Evolutionary conservation across 1,140 invertebrate genomes (phyloP).

Genomic region (Heliconius nattereri): DNA sequence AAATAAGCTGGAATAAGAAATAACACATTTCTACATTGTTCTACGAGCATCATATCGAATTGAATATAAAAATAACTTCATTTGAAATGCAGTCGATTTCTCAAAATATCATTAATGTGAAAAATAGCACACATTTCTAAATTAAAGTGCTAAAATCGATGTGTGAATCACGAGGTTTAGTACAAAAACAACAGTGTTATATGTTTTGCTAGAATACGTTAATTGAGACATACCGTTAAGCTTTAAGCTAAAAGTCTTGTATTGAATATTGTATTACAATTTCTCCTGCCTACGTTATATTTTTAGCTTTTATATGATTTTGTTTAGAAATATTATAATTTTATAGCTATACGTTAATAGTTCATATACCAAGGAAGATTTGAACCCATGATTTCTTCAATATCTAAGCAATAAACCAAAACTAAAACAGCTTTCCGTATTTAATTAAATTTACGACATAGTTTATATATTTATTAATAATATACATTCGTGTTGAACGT

Average conservation of each 20-base stretch:
- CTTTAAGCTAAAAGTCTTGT: conserved; percentile 7
- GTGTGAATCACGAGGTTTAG: conserved; percentile 41
- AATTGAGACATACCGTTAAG: conserved; percentile 32
- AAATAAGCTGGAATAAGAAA: neutral
- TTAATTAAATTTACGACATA: neutral
- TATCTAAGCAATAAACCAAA: neutral
- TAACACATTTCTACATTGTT: neutral
- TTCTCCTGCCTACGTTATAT: neutral
- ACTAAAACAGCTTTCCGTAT: neutral
- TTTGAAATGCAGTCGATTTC: conserved; percentile 14
- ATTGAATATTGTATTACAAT: neutral
- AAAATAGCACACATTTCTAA: conserved; percentile 23
- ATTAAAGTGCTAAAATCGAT: conserved; percentile 41
- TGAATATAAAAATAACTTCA: conserved; percentile 16
- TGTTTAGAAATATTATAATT: neutral
- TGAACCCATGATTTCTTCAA: neutral
- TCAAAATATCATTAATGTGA: conserved; percentile 15
- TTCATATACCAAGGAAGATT: neutral
- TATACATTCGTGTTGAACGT: neutral
- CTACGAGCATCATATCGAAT: conserved; percentile 2
- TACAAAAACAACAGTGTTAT: conserved; percentile 35
- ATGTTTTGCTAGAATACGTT: conserved; percentile 34
- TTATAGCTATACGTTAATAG: too few relatives aligned
- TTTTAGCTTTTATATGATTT: neutral
- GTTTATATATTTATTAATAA: neutral